Percentiles rank a stretch among this genome's conserved stretches.
phyloP scores from a whole-genome alignment of 1,140 invertebrate species.

The Battus philenor region DNA sequence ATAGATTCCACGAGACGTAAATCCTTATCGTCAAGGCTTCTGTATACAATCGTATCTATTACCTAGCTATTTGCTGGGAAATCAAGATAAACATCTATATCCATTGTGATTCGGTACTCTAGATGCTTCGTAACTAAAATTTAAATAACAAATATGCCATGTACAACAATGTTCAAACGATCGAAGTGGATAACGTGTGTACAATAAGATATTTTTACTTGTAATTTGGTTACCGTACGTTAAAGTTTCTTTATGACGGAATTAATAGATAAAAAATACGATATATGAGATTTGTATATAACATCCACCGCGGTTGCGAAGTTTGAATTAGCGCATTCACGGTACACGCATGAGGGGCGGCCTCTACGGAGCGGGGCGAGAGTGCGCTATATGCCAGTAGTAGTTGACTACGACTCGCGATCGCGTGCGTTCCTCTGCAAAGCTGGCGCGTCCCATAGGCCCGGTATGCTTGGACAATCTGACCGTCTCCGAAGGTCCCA shows the following conservation, averaged over 20 bases:
- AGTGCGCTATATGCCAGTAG: slow-evolving; percentile 29
- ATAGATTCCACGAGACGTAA: slow-evolving; percentile 4
- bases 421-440: slow-evolving; percentile 62
- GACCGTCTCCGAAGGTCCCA: slow-evolving; percentile 44
- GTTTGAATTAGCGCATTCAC: slow-evolving; percentile 50
- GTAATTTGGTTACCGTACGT: not conserved
- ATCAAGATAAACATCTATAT: slow-evolving; percentile 4
- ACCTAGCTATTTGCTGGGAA: slow-evolving; percentile 4
- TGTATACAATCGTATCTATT: no score
- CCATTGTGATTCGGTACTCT: slow-evolving; percentile 6
- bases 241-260: not conserved
- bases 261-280: slow-evolving; percentile 13
- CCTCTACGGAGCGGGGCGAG: slow-evolving; percentile 36
- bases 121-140: no score
- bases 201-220: not conserved
- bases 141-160: no score
- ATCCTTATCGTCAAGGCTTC: slow-evolving; percentile 5
- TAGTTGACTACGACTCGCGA: slow-evolving; percentile 60
- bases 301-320: slow-evolving; percentile 24
- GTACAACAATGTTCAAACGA: no score
- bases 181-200: no score
- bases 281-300: not conserved
- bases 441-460: slow-evolving; percentile 62
- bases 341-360: slow-evolving; percentile 31
- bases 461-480: slow-evolving; percentile 64